A percentile compares a stretch with the other conserved stretches of the same genome.
Evolutionary conservation across 2,797 vertebrate genomes (phyloP).

Genomic region (Pempheris klunzingeri): DNA sequence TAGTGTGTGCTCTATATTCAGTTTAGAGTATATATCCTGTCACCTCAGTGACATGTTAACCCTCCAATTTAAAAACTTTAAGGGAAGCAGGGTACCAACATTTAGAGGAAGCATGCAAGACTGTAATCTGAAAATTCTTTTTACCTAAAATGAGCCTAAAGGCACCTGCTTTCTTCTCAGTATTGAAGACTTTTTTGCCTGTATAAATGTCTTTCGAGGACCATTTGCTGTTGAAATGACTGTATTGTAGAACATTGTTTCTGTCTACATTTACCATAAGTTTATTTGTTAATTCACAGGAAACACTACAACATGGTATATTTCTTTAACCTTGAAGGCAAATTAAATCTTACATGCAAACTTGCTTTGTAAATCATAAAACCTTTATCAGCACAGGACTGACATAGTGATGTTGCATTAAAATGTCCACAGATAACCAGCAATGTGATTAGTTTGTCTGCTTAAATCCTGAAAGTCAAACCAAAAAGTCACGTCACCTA

Average conservation of each 20-base stretch:
- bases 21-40: no score
- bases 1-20: neutral
- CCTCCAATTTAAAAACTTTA: neutral
- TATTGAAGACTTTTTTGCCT: neutral
- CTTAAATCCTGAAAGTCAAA: constrained; percentile 41
- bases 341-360: neutral
- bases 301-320: neutral
- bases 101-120: neutral
- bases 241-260: neutral
- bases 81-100: no score
- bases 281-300: neutral
- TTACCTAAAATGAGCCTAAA: neutral
- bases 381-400: constrained; percentile 6
- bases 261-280: neutral
- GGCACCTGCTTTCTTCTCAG: neutral
- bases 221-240: neutral
- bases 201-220: neutral
- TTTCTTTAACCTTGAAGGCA: neutral
- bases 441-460: constrained; percentile 5
- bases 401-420: neutral
- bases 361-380: neutral
- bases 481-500: constrained; percentile 26
- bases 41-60: neutral
- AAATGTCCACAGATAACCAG: constrained; percentile 2
- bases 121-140: neutral